Conservation (phyloP, 2,888 invertebrate genomes). For the Resseliella maxima region DNA sequence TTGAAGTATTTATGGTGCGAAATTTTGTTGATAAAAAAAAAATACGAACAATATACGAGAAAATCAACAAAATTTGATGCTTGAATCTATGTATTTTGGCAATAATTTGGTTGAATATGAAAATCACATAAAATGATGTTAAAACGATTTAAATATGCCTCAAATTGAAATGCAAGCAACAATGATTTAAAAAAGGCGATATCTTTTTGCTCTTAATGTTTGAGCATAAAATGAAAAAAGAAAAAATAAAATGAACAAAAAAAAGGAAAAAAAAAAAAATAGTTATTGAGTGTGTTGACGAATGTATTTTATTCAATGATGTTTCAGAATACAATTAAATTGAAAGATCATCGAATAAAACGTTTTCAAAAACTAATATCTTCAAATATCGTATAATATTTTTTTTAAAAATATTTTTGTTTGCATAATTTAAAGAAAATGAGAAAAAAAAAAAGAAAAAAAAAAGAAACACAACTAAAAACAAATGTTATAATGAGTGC, state of each 20-base stretch:
- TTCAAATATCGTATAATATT: slow-evolving; percentile 14
- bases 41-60: not conserved
- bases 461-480: slow-evolving; percentile 26
- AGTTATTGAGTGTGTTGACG: slow-evolving; percentile 24
- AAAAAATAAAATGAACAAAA: not conserved
- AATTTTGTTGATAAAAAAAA: not conserved
- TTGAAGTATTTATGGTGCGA: slow-evolving; percentile 29
- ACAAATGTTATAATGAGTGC: slow-evolving; percentile 52
- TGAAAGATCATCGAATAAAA: slow-evolving; percentile 16
- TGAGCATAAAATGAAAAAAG: not conserved
- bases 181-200: not conserved
- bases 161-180: not conserved
- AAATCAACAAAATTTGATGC: slow-evolving; percentile 19
- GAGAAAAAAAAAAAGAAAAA: not conserved
- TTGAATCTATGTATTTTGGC: not conserved
- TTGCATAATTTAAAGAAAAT: not conserved
- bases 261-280: not conserved
- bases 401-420: slow-evolving; percentile 11
- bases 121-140: not conserved
- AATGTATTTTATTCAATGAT: slow-evolving; percentile 37
- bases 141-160: not conserved
- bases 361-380: not conserved
- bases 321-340: not conserved
- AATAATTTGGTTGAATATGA: not conserved
- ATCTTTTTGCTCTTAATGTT: slow-evolving; percentile 4